These are phyloP conservation scores for Pseudoips prasinana DNA, from an alignment of 2,888 invertebrate genomes.

Conservation along the genomic window DNA sequence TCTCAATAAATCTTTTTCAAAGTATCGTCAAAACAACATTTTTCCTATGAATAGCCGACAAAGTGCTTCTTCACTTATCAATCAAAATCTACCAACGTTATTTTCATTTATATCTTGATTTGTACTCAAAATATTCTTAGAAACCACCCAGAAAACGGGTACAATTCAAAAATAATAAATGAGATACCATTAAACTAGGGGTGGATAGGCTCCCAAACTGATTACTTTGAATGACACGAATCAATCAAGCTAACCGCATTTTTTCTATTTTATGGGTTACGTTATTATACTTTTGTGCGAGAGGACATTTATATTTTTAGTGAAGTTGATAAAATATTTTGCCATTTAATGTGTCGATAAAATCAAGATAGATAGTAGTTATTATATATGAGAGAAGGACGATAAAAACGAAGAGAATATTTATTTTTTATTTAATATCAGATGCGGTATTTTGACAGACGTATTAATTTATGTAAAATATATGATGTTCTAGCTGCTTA, in stretches of 20 bases:
- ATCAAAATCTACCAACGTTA: conserved; percentile 5
- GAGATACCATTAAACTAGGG: conserved; percentile 37
- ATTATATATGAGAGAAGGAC: too few species aligned
- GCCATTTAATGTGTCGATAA: not conserved
- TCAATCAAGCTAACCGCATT: conserved; percentile 30
- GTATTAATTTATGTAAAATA: too few species aligned
- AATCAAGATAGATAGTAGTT: not conserved
- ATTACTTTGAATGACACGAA: conserved; percentile 31
- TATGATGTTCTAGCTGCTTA: too few species aligned
- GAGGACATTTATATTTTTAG: not conserved
- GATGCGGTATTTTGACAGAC: too few species aligned
- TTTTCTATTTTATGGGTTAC: conserved; percentile 11
- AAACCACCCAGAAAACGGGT: conserved; percentile 39
- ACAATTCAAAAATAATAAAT: conserved; percentile 41
- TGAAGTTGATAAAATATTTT: not conserved
- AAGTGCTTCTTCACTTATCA: conserved; percentile 1
- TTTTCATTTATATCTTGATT: conserved; percentile 1
- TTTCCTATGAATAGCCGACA: too few species aligned
- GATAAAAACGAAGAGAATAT: too few species aligned
- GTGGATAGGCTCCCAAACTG: conserved; percentile 7
- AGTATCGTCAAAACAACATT: not conserved
- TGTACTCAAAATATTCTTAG: conserved; percentile 29
- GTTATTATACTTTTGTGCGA: not conserved
- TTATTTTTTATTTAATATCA: too few species aligned
- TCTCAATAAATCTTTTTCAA: not conserved